Base-by-base conservation (phyloP, 2,888 invertebrate species). In the Eristalinus sepulchralis region DNA sequence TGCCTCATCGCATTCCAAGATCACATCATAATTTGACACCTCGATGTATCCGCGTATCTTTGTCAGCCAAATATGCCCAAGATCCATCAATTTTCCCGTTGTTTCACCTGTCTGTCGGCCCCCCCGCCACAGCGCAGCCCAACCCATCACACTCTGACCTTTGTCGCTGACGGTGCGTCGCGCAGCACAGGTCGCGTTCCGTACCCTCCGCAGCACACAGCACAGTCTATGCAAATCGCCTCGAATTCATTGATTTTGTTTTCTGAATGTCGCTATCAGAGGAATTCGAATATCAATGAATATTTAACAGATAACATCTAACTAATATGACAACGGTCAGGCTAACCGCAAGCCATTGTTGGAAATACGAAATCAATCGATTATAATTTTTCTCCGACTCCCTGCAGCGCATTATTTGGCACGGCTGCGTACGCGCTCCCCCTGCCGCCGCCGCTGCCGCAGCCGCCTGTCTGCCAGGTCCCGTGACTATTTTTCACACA, bases 321-420 rank as follows among this genome's bases (percentile, higher is more conserved):
- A 81, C 63, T 78, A 68, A 85, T 73, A 68, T 68, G 77, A 81
- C 76, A 80, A 81, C 72, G 72, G 59, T 66, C 72, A 64, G 39
- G 22, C 68, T 70, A 68, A 68, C 77, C 77, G 72, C 85, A 73
- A 73, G 27, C 72, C 24, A 66, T 73, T 77, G 72, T 57, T 39
- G 27, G 47, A 76, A 81, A 72, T 73, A 64, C 59, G 64, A 84
- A 70, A 62, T 60, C 75, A 80, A 80, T 84, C 83, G 83, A 84
- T 84, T 84, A 84, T 36, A 53, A 53, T 72, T 71, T 72, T 78
- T 77, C 39, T 59, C 59, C 31, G 84, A 31, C 67, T 20, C 76
- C 84, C 71, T 76, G 70, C 55, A 39, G 84, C 31, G 70, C 55
- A 24, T 24, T 60, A 70, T 85, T 81, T 85, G 73, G 81, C 85